Evolutionary conservation across 1,140 invertebrate genomes (phyloP).

Genomic region (Telenomus remus): DNA sequence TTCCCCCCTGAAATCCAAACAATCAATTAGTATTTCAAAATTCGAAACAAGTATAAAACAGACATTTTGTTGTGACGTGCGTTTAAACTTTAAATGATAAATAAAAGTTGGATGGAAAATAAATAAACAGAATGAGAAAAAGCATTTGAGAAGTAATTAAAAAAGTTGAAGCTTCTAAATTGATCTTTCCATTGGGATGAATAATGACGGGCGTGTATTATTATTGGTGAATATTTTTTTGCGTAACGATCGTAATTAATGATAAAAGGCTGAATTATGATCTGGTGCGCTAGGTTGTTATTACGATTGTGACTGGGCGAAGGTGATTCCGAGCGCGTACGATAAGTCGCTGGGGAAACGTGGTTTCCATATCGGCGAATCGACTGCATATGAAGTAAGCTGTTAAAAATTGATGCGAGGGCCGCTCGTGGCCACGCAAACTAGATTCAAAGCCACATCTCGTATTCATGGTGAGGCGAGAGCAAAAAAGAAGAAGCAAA

Average conservation of each 20-base stretch:
- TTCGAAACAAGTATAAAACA: too few relatives aligned
- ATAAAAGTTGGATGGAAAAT: too few relatives aligned
- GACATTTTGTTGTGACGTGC: too few relatives aligned
- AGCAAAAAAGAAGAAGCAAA: slow-evolving; percentile 48
- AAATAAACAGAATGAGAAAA: not conserved
- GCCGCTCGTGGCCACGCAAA: slow-evolving; percentile 68
- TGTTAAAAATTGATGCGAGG: slow-evolving; percentile 75
- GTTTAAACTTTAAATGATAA: too few relatives aligned
- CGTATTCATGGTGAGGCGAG: slow-evolving; percentile 72
- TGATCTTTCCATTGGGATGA: slow-evolving; percentile 15
- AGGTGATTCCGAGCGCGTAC: slow-evolving; percentile 60
- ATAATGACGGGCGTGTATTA: slow-evolving; percentile 11
- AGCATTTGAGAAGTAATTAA: slow-evolving; percentile 21
- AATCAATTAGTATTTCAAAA: too few relatives aligned
- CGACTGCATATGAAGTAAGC: slow-evolving; percentile 64
- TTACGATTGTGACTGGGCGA: slow-evolving; percentile 51
- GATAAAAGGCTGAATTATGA: slow-evolving; percentile 50
- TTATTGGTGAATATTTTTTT: slow-evolving; percentile 15
- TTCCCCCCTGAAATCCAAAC: slow-evolving; percentile 8
- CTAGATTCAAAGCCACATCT: slow-evolving; percentile 74
- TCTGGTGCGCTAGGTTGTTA: slow-evolving; percentile 44
- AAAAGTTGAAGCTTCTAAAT: slow-evolving; percentile 29
- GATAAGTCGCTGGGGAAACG: slow-evolving; percentile 63
- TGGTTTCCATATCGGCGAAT: slow-evolving; percentile 72
- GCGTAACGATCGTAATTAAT: slow-evolving; percentile 47